Base-by-base conservation (phyloP, 1,140 invertebrate species). In the Heliconius nattereri region DNA sequence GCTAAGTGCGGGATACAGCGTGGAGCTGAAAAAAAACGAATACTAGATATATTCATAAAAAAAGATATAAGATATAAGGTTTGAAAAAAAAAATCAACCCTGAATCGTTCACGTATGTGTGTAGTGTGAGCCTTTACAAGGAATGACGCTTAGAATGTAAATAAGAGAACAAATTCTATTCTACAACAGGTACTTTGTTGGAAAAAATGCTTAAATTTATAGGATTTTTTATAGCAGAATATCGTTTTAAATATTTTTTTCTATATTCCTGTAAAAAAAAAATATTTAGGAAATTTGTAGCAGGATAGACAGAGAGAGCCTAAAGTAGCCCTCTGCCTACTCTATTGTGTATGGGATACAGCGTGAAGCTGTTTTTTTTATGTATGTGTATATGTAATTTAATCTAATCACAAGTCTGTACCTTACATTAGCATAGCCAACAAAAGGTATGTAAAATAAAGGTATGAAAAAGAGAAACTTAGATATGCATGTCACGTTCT, bases 401-500 rank as follows among this genome's bases (percentile, higher is more conserved):
- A 66, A 26, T 66, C 9, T 26, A 66, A 66, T 66, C 9, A 66
- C 23, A 66, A 66, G 23, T 16, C 29, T 66, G 60, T 9, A 57
- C 60, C 29, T 66, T 26, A 66, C 60, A 66, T 66, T 66, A 66
- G 26, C 26, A 66, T 66, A 66, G 9, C 20, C 8, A 29, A 66
- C 26, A 66, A 66, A 45, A 66, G 11, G 60, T 66, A 66, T 66
- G 26, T 66, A 66, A 29, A 66, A 66, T 66, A 29, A 66, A 29
- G 13, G 23, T 66, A 66, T 66, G 60, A 37, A 72, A 72, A 37
- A 72, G 7, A 72, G 32, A 72, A 72, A 40, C 71, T 72, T n/a
- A 72, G 71, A 20, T 37, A 72, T 72, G 60, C 71, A 72, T 40
- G n/a, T 72, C 71, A 72, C 71, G 71, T 72, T 40, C 32, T 72